These are phyloP conservation scores for Aleadryas rufinucha DNA, from an alignment of 2,113 vertebrate species.

Conservation along the genomic window DNA sequence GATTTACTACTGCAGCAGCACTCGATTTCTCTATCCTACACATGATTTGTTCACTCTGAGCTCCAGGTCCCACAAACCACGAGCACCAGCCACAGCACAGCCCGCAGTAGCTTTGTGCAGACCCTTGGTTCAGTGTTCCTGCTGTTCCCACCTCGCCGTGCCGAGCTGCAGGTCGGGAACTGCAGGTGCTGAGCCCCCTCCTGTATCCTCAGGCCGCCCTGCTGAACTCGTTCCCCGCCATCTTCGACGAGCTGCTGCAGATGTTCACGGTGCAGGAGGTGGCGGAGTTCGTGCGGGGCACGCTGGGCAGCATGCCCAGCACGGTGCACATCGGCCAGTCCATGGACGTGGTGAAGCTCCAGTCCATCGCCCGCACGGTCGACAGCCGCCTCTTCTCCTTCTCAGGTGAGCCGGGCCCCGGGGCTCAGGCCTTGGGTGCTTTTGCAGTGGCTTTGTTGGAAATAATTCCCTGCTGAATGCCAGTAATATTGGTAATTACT, in stretches of 20 bases:
- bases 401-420: conserved; percentile 73
- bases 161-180: neutral
- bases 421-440: neutral
- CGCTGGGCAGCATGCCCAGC: conserved; percentile 94
- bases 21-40: neutral
- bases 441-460: neutral
- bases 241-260: conserved; percentile 96
- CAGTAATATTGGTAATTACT: neutral
- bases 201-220: conserved; percentile 82
- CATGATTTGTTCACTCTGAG: neutral
- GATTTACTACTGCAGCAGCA: neutral
- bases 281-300: conserved; percentile 92
- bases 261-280: conserved; percentile 98
- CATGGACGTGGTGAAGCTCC: conserved; percentile 95
- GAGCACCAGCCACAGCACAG: accelerated
- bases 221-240: conserved; percentile 92
- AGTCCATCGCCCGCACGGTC: conserved; percentile 93
- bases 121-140: neutral
- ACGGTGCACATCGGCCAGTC: conserved; percentile 93
- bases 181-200: neutral
- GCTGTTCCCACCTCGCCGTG: neutral
- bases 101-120: neutral
- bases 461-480: neutral
- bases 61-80: neutral
- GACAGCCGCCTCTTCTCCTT: conserved; percentile 96